Conservation (phyloP, 2,888 invertebrate genomes). For the Heliconius charithonia region DNA sequence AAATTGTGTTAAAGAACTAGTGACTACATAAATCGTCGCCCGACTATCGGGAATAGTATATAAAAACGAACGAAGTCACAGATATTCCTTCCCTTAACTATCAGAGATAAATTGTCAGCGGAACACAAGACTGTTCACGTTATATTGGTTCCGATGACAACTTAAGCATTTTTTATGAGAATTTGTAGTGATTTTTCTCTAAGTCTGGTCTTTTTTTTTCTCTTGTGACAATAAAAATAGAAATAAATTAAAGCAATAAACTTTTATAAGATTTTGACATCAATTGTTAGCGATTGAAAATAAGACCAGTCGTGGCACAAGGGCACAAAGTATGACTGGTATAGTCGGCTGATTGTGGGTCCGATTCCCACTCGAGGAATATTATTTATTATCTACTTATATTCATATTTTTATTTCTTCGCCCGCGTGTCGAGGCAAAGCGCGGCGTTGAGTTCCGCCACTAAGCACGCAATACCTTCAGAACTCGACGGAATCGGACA, state of each 20-base stretch:
- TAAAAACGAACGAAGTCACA: constrained; percentile 50
- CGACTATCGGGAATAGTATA: constrained; percentile 51
- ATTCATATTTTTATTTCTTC: no score
- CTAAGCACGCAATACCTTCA: no score
- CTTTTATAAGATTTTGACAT: neutral
- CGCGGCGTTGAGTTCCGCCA: no score
- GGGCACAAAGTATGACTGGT: no score
- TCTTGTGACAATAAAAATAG: neutral
- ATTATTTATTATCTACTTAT: no score
- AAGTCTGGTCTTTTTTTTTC: neutral
- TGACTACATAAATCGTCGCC: constrained; percentile 47
- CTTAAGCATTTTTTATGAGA: constrained; percentile 5
- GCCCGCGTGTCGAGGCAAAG: no score
- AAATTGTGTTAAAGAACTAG: constrained; percentile 40
- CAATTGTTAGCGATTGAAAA: no score
- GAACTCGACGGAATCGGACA: no score
- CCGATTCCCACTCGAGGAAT: no score
- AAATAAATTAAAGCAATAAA: neutral
- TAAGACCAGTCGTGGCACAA: no score
- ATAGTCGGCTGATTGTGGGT: no score
- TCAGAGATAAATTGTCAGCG: constrained; percentile 52
- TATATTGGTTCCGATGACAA: constrained; percentile 37
- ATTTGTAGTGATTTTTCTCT: neutral
- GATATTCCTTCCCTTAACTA: constrained; percentile 54
- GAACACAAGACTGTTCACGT: constrained; percentile 33